phyloP scores from a whole-genome alignment of 2,797 vertebrate genomes.

The Notolepis coatsorum region DNA sequence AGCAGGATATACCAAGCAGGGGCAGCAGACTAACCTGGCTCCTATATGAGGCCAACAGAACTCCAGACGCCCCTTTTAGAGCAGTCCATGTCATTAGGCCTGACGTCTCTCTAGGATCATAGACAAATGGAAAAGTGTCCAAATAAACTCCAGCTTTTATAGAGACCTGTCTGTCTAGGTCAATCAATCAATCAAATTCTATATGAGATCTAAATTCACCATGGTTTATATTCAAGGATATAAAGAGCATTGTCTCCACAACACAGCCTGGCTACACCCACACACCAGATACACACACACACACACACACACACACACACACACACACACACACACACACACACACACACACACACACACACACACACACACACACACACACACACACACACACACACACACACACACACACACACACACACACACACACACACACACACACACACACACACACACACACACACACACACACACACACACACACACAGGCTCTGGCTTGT shows the following conservation, averaged over 20 bases:
- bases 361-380: too few relatives aligned
- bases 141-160: constrained; percentile 20
- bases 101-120: constrained; percentile 74
- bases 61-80: constrained; percentile 43
- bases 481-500: background rate
- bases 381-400: too few relatives aligned
- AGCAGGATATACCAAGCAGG: constrained; percentile 26
- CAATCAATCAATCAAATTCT: constrained; percentile 5
- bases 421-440: too few relatives aligned
- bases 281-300: too few relatives aligned
- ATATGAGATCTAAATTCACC: too few relatives aligned
- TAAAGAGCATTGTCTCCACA: too few relatives aligned
- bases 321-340: background rate
- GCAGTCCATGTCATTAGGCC: constrained; percentile 64
- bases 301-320: background rate
- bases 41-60: constrained; percentile 31
- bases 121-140: constrained; percentile 50
- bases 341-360: background rate
- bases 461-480: too few relatives aligned
- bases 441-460: too few relatives aligned
- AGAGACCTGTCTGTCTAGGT: constrained; percentile 5
- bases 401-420: too few relatives aligned
- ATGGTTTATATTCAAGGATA: too few relatives aligned
- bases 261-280: too few relatives aligned
- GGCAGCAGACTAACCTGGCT: constrained; percentile 4